Conservation (phyloP, 2,888 invertebrate genomes). For the Entomobrya multifasciata region DNA sequence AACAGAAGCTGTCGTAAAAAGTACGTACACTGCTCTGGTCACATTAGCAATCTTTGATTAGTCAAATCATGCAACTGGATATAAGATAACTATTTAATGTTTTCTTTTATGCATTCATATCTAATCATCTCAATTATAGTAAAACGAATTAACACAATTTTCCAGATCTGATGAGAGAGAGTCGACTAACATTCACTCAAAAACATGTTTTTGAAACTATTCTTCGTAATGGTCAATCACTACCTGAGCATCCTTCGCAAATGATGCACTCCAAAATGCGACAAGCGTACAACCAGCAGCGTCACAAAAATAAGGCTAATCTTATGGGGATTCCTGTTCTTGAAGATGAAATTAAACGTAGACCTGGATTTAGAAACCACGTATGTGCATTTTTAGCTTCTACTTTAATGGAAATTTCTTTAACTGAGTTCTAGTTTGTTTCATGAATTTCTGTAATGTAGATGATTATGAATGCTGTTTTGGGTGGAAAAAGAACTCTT, state of each 20-base stretch:
- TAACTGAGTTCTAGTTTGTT: background rate
- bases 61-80: too few species aligned
- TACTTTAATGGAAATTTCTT: too few species aligned
- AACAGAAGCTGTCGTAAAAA: conserved; percentile 74
- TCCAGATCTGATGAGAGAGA: conserved; percentile 75
- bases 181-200: conserved; percentile 74
- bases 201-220: conserved; percentile 74
- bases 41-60: too few species aligned
- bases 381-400: background rate
- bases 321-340: conserved; percentile 55
- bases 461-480: background rate
- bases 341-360: background rate
- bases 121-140: background rate
- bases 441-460: background rate
- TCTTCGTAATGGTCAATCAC: conserved; percentile 71
- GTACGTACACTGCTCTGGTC: conserved; percentile 49
- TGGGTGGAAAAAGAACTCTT: conserved; percentile 46
- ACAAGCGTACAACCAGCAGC: conserved; percentile 42
- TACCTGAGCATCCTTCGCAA: conserved; percentile 63
- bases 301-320: conserved; percentile 70
- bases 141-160: background rate
- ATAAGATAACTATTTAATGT: too few species aligned
- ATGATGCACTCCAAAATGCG: conserved; percentile 34
- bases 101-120: too few species aligned
- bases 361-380: background rate